Percentiles rank a stretch among this genome's conserved stretches.
phyloP scores from a whole-genome alignment of 2,113 vertebrate species.

The Pantherophis guttatus region DNA sequence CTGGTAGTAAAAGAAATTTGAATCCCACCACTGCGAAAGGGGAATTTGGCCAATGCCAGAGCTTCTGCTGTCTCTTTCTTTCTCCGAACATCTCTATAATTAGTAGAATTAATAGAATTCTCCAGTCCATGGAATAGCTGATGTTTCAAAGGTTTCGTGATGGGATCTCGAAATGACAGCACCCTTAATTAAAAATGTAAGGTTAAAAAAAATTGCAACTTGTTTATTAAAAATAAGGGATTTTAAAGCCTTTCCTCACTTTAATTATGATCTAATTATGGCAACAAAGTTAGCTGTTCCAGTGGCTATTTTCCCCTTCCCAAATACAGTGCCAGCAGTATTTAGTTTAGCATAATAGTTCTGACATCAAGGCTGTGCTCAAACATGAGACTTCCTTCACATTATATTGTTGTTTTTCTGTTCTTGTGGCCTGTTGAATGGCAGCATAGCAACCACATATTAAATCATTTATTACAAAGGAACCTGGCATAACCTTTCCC shows the following conservation, averaged over 20 bases:
- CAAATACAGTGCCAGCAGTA: accelerated
- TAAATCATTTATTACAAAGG: not conserved
- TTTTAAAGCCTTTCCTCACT: not conserved
- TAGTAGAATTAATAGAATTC: not conserved
- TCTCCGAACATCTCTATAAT: not conserved
- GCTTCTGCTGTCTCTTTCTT: not conserved
- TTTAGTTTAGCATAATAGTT: constrained; percentile 41
- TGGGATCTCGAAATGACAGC: not conserved
- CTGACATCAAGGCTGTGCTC: not conserved
- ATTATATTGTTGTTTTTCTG: not conserved
- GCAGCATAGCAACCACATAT: not conserved
- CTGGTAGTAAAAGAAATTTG: too few species aligned
- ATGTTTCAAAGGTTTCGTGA: not conserved
- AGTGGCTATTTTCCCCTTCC: not conserved
- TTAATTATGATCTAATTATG: not conserved
- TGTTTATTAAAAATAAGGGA: not conserved
- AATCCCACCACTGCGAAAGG: not conserved
- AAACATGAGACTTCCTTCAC: not conserved
- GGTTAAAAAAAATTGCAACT: not conserved
- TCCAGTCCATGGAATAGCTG: not conserved
- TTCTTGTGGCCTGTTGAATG: not conserved
- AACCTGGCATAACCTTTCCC: not conserved
- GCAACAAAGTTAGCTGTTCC: accelerated
- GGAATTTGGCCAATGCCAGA: not conserved
- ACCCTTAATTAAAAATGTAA: not conserved